phyloP scores from a whole-genome alignment of 2,113 vertebrate genomes.

The Passer montanus region DNA sequence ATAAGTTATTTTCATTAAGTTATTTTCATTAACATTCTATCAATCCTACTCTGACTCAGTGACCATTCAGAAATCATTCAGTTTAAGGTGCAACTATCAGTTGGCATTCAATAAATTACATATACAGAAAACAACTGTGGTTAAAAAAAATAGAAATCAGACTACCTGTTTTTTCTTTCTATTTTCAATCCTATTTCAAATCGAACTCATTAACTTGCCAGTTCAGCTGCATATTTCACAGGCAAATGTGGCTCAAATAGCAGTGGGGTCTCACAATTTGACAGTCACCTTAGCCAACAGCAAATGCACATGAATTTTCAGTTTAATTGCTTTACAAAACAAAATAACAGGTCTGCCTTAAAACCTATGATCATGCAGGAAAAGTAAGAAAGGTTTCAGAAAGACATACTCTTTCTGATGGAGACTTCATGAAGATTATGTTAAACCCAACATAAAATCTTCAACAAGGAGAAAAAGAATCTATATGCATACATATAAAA shows the following conservation, averaged over 20 bases:
- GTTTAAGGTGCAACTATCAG: conserved; percentile 75
- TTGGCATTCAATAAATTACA: conserved; percentile 70
- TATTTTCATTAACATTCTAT: conserved; percentile 66
- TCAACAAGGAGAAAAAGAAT: conserved; percentile 57
- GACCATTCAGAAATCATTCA: conserved; percentile 59
- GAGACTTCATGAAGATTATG: conserved; percentile 23
- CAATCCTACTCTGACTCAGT: conserved; percentile 58
- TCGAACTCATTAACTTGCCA: conserved; percentile 30
- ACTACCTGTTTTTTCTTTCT: conserved; percentile 49
- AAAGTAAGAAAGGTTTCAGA: conserved; percentile 34
- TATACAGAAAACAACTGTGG: conserved; percentile 52
- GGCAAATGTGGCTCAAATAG: conserved; percentile 59
- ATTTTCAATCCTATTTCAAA: conserved; percentile 41
- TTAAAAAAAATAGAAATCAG: conserved; percentile 48
- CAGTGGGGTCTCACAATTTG: conserved; percentile 28
- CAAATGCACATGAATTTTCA: conserved; percentile 2
- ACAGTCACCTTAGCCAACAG: conserved; percentile 49
- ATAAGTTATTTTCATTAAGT: conserved; percentile 68
- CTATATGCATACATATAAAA: conserved; percentile 30
- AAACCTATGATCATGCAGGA: conserved; percentile 55
- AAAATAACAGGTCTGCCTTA: conserved; percentile 36
- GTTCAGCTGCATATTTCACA: conserved; percentile 59
- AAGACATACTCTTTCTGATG: conserved; percentile 11
- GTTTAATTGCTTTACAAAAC: conserved; percentile 43
- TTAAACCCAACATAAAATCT: conserved; percentile 54